These are phyloP conservation scores for Phthorimaea operculella DNA, from an alignment of 1,140 invertebrate genomes.

Conservation along the genomic window DNA sequence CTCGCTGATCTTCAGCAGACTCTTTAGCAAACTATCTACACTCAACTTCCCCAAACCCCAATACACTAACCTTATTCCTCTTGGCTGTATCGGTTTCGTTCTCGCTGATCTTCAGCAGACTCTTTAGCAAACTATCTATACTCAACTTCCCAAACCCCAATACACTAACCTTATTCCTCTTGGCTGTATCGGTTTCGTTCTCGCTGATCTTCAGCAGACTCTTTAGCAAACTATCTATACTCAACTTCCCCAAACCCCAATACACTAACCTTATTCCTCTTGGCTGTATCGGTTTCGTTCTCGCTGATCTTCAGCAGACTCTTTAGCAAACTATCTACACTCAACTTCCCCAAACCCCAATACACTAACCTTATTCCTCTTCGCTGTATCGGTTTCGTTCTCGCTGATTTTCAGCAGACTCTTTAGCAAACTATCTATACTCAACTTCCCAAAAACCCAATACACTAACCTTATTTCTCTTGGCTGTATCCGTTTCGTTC, in stretches of 20 bases:
- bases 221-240: slow-evolving; percentile 37
- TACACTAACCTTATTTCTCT: slow-evolving; percentile 21
- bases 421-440: slow-evolving; percentile 31
- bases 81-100: slow-evolving; percentile 28
- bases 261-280: slow-evolving; percentile 35
- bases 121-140: too few species aligned
- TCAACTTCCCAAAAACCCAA: too few species aligned
- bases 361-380: slow-evolving; percentile 35
- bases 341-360: too few species aligned
- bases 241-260: too few species aligned
- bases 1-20: slow-evolving; percentile 48
- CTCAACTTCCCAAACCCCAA: too few species aligned
- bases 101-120: slow-evolving; percentile 49
- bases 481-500: slow-evolving; percentile 27
- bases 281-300: slow-evolving; percentile 24
- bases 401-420: slow-evolving; percentile 49
- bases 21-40: slow-evolving; percentile 32
- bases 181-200: slow-evolving; percentile 24
- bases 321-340: slow-evolving; percentile 37
- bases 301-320: slow-evolving; percentile 51
- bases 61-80: slow-evolving; percentile 19
- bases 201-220: slow-evolving; percentile 51
- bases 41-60: too few species aligned
- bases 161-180: slow-evolving; percentile 35
- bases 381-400: slow-evolving; percentile 24